Evolutionary conservation across 2,113 vertebrate species (phyloP), one percentile per base, ranked within the genome.

Genomic region (Albula glossodonta): DNA sequence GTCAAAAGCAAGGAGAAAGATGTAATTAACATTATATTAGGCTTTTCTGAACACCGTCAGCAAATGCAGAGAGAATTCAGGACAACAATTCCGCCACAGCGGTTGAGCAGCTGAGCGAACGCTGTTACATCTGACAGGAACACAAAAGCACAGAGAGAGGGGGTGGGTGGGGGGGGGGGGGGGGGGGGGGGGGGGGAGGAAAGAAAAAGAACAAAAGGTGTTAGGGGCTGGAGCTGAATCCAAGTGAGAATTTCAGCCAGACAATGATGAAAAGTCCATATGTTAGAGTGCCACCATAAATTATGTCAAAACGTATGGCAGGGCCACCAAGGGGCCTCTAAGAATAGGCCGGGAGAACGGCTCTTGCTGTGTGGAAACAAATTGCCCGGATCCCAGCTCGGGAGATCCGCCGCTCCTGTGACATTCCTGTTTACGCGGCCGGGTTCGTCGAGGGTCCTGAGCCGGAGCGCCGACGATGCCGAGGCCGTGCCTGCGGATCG

Each of bases 231-330:
- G 25, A 79, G 81, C 84, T 10, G 53, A 80, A 85, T 90, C 90
- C 94, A 93, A 93, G 90, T 88, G 93, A 95, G 95, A 92, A 93
- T 94, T 95, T 93, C 91, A 88, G 91, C 93, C 86, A 93, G 96
- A 96, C 95, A 95, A 94, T 96, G 95, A 96, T 96, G 93, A 95
- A 96, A 96, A 95, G 95, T 95, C 96, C 95, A 89, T 95, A 96
- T 96, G 96, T 93, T 96, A 92, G 91, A 87, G 81, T 93, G 94
- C 92, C 93, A 93, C 93, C 93, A 96, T 97, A 96, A 96, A 96
- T 96, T 96, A 97, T 94, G 94, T 95, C 92, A 90, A 93, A 94
- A 96, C 82, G 93, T 93, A 95, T 84, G 95, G 94, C 91, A 94
- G 94, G 94, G 95, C 94, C 96, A 91, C 88, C 89, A 89, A 95